phyloP scores from a whole-genome alignment of 2,797 vertebrate species.

The Leptoclinus maculatus region DNA sequence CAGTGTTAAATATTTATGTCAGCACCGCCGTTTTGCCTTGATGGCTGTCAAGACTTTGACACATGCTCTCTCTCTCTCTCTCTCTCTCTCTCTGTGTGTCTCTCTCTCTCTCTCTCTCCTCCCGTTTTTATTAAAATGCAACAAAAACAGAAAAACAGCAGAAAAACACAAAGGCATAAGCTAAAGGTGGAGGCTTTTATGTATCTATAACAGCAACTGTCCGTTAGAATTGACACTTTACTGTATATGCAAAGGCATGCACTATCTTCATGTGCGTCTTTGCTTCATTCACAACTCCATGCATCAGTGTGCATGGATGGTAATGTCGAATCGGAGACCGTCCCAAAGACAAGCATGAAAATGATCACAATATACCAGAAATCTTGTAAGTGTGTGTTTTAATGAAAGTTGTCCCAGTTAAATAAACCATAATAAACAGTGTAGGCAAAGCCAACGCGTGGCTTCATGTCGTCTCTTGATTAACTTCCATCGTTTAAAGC shows the following conservation, averaged over 20 bases:
- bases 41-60: conserved; percentile 86
- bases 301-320: background rate
- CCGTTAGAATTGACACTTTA: conserved; percentile 1
- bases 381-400: background rate
- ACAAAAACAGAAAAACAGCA: conserved; percentile 61
- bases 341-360: background rate
- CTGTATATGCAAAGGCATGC: conserved; percentile 16
- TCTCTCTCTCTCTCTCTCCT: conserved; percentile 47
- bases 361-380: background rate
- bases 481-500: conserved; percentile 17
- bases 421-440: background rate
- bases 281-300: conserved; percentile 24
- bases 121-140: conserved; percentile 78
- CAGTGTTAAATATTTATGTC: conserved; percentile 88
- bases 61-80: conserved; percentile 75
- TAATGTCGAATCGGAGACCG: background rate
- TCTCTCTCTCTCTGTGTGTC: conserved; percentile 51
- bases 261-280: background rate
- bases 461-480: conserved; percentile 12
- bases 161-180: conserved; percentile 47
- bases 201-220: conserved; percentile 14
- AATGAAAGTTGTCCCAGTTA: background rate
- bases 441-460: background rate
- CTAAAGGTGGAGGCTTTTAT: conserved; percentile 24
- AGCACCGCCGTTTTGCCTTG: conserved; percentile 78